Percentiles rank a stretch among this genome's conserved stretches.
These are phyloP conservation scores for Mastigias papua DNA, from an alignment of 30 jellyfish, hydroid and myxozoan genomes.

Conservation along the genomic window DNA sequence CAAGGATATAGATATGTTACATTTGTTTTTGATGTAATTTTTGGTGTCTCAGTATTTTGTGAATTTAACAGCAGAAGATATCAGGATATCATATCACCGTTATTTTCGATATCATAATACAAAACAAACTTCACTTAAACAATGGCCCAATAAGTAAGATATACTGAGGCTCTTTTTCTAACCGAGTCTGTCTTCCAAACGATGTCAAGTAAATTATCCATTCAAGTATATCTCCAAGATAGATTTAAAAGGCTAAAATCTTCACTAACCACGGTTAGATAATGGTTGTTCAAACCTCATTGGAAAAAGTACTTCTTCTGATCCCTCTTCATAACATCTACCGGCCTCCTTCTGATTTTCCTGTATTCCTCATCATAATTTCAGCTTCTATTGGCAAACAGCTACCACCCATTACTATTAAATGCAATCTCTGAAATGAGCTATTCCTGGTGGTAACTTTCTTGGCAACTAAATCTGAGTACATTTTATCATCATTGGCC, in stretches of 20 bases:
- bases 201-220: not conserved
- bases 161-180: not conserved
- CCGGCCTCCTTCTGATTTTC: not conserved
- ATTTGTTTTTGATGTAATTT: no score
- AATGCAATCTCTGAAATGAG: not conserved
- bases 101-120: no score
- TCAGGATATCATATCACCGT: no score
- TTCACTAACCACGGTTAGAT: not conserved
- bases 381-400: not conserved
- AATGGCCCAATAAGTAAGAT: not conserved
- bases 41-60: no score
- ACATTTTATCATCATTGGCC: constrained; percentile 21
- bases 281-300: not conserved
- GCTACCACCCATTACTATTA: not conserved
- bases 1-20: no score
- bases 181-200: not conserved
- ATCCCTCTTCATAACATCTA: not conserved
- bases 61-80: no score
- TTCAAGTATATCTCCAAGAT: no score
- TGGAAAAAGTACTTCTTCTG: not conserved
- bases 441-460: not conserved
- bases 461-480: constrained; percentile 10
- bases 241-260: not conserved
- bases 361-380: not conserved
- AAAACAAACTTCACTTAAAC: no score